Conservation (phyloP, 2,113 vertebrate species). For the Clarias magur region DNA sequence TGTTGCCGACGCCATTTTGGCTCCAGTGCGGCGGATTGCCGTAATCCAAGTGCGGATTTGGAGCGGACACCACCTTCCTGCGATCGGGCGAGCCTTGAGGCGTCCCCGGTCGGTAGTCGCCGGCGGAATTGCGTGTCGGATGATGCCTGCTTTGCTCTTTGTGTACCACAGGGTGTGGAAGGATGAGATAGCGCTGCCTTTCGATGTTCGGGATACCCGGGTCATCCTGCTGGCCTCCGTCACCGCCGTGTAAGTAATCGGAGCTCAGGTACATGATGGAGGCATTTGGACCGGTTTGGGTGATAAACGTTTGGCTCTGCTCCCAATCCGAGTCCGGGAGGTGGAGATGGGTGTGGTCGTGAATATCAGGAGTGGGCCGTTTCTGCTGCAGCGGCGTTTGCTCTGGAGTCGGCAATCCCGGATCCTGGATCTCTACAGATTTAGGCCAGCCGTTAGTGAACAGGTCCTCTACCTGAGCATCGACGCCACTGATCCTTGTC, state of each 20-base stretch:
- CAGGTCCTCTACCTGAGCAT: slow-evolving; percentile 72
- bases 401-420: slow-evolving; percentile 90
- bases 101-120: slow-evolving; percentile 81
- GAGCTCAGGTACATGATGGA: slow-evolving; percentile 80
- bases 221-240: slow-evolving; percentile 70
- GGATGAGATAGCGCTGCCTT: slow-evolving; percentile 74
- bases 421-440: slow-evolving; percentile 79
- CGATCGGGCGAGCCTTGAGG: slow-evolving; percentile 85
- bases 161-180: slow-evolving; percentile 61
- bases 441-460: slow-evolving; percentile 89
- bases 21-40: slow-evolving; percentile 78
- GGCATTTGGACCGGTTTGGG: slow-evolving; percentile 73
- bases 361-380: slow-evolving; percentile 70
- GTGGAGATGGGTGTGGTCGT: slow-evolving; percentile 46
- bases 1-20: slow-evolving; percentile 83
- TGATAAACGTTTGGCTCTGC: slow-evolving; percentile 84
- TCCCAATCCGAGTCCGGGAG: slow-evolving; percentile 82
- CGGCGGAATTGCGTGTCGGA: slow-evolving; percentile 73
- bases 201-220: slow-evolving; percentile 68
- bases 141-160: slow-evolving; percentile 63
- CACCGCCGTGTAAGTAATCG: slow-evolving; percentile 69
- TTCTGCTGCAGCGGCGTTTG: slow-evolving; percentile 95
- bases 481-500: slow-evolving; percentile 81
- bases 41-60: slow-evolving; percentile 78
- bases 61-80: slow-evolving; percentile 86